phyloP scores from a whole-genome alignment of 2,113 vertebrate genomes.

The Cygnus atratus region DNA sequence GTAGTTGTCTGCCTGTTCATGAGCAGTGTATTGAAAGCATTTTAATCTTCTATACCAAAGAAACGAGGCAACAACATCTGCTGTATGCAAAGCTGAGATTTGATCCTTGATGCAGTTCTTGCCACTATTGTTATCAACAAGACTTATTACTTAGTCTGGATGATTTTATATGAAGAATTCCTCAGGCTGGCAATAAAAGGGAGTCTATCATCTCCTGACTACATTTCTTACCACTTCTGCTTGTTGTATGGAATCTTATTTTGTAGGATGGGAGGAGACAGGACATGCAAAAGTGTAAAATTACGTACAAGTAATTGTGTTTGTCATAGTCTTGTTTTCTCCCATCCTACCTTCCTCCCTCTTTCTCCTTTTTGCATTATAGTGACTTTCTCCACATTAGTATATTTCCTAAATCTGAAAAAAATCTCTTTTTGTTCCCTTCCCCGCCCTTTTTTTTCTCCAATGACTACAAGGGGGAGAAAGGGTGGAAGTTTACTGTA shows the following conservation, averaged over 20 bases:
- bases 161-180: background rate
- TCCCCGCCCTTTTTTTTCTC: background rate
- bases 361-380: background rate
- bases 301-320: background rate
- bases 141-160: background rate
- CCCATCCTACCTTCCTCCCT: background rate
- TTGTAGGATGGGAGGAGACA: slow-evolving; percentile 2
- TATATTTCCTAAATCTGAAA: background rate
- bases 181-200: background rate
- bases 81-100: background rate
- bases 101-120: slow-evolving; percentile 5
- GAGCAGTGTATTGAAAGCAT: background rate
- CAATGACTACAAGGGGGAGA: slow-evolving; percentile 11
- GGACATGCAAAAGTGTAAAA: background rate
- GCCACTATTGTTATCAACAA: background rate
- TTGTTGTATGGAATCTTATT: slow-evolving; percentile 17
- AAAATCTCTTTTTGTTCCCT: background rate
- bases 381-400: background rate
- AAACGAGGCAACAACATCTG: background rate
- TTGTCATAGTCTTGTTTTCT: slow-evolving; percentile 31
- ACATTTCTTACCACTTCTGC: slow-evolving; percentile 1
- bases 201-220: background rate
- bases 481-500: slow-evolving; percentile 44
- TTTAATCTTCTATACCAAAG: background rate
- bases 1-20: background rate